A percentile compares a stretch with the other conserved stretches of the same genome.
Conservation (phyloP, 1,140 invertebrate genomes). For the Helicoverpa zea region DNA sequence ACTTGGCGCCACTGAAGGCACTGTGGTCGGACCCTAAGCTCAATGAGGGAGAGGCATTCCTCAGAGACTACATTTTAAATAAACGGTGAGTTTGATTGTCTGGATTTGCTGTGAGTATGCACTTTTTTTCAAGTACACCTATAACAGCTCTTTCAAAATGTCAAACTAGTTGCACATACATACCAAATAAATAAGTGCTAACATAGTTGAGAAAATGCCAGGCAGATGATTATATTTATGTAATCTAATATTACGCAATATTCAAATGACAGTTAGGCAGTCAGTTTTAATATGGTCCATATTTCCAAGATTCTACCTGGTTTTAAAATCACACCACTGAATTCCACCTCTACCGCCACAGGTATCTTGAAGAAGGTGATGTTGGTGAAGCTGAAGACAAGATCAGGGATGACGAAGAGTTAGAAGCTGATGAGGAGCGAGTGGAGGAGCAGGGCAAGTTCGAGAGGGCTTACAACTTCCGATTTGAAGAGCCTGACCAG, state of each 20-base stretch:
- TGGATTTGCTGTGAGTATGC: too few relatives aligned
- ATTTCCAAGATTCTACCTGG: too few relatives aligned
- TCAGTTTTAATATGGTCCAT: too few relatives aligned
- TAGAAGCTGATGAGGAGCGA: conserved; percentile 94
- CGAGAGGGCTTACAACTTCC: conserved; percentile 98
- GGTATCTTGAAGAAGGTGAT: conserved; percentile 89
- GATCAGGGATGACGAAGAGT: conserved; percentile 86
- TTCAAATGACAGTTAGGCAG: too few relatives aligned
- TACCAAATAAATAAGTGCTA: too few relatives aligned
- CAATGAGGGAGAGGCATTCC: conserved; percentile 94
- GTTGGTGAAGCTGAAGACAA: conserved; percentile 79
- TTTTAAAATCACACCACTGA: too few relatives aligned
- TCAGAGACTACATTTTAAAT: conserved; percentile 97
- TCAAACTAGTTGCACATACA: too few relatives aligned
- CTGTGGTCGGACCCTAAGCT: conserved; percentile 95
- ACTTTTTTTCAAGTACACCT: too few relatives aligned
- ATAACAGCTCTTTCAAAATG: too few relatives aligned
- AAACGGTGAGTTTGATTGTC: conserved; percentile 89
- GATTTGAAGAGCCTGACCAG: conserved; percentile 98
- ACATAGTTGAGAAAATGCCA: too few relatives aligned
- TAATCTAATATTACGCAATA: background rate
- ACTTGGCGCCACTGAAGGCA: conserved; percentile 92
- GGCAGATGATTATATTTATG: background rate
- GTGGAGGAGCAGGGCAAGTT: conserved; percentile 95
- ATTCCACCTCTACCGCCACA: conserved; percentile 51